Percentiles rank a stretch among this genome's conserved stretches.
Evolutionary conservation across 1,140 invertebrate species (phyloP).

Genomic region (Microplitis mediator): DNA sequence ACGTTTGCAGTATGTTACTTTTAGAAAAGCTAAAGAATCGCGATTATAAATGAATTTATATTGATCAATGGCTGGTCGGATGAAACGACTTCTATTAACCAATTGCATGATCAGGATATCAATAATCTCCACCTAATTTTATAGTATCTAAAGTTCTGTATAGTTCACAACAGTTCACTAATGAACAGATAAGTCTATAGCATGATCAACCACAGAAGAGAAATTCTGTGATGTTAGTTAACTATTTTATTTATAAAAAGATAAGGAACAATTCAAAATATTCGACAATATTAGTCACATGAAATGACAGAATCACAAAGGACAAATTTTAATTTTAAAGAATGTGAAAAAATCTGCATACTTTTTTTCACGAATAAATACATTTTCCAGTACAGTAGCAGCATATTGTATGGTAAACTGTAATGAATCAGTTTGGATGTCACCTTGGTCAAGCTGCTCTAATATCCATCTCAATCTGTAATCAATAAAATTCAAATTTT

Average conservation of each 20-base stretch:
- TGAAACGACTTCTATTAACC: too few relatives aligned
- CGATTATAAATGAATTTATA: too few relatives aligned
- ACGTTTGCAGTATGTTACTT: too few relatives aligned
- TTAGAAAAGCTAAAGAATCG: too few relatives aligned
- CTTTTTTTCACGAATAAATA: constrained; percentile 89
- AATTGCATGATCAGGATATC: too few relatives aligned
- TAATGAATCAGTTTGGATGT: constrained; percentile 81
- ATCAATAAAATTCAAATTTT: constrained; percentile 41
- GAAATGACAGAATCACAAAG: background rate
- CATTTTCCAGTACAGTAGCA: constrained; percentile 83
- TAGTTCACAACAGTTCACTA: too few relatives aligned
- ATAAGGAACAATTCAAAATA: background rate
- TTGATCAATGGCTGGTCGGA: too few relatives aligned
- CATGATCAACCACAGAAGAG: too few relatives aligned
- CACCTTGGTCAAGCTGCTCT: constrained; percentile 79
- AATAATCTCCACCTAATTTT: too few relatives aligned
- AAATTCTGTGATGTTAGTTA: background rate
- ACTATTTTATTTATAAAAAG: too few relatives aligned
- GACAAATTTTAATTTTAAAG: background rate
- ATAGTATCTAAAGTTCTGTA: too few relatives aligned
- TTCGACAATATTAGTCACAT: background rate
- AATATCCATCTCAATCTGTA: constrained; percentile 82
- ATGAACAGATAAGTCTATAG: too few relatives aligned
- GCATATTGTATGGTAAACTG: constrained; percentile 87
- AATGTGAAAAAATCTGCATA: constrained; percentile 62